Evolutionary conservation across 2,888 invertebrate genomes (phyloP).

Genomic region (Hylaea fasciaria): DNA sequence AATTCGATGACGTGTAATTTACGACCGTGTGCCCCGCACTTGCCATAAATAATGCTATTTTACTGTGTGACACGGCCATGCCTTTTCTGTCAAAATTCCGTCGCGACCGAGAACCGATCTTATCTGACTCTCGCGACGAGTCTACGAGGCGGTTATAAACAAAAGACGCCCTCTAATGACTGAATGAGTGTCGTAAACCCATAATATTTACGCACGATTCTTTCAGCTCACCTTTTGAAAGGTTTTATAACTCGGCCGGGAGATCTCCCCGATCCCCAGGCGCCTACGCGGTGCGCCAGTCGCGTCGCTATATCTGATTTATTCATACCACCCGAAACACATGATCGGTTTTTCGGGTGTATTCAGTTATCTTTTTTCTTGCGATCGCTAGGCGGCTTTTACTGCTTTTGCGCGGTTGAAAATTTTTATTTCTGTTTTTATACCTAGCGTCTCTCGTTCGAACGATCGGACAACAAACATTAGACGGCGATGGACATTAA

Average conservation of each 20-base stretch:
- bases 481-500: slow-evolving; percentile 38
- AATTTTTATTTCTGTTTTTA: slow-evolving; percentile 42
- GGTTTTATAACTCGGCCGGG: slow-evolving; percentile 76
- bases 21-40: slow-evolving; percentile 65
- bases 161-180: slow-evolving; percentile 78
- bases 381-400: slow-evolving; percentile 60
- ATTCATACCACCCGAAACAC: slow-evolving; percentile 82
- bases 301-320: slow-evolving; percentile 78
- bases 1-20: slow-evolving; percentile 79
- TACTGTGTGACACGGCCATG: slow-evolving; percentile 62
- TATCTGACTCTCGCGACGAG: slow-evolving; percentile 71
- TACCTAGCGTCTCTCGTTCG: slow-evolving; percentile 34
- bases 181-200: slow-evolving; percentile 82
- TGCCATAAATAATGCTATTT: slow-evolving; percentile 79
- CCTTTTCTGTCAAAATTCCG: slow-evolving; percentile 77
- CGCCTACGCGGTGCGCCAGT: slow-evolving; percentile 66
- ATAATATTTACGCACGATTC: slow-evolving; percentile 80
- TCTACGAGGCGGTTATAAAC: slow-evolving; percentile 78
- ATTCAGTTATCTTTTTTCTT: slow-evolving; percentile 64
- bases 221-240: slow-evolving; percentile 79
- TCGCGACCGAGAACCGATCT: slow-evolving; percentile 66
- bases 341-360: slow-evolving; percentile 78
- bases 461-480: slow-evolving; percentile 37
- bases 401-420: slow-evolving; percentile 48
- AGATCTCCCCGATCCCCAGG: slow-evolving; percentile 67